phyloP scores from a whole-genome alignment of 2,888 invertebrate species.

The Heteropelma amictum region DNA sequence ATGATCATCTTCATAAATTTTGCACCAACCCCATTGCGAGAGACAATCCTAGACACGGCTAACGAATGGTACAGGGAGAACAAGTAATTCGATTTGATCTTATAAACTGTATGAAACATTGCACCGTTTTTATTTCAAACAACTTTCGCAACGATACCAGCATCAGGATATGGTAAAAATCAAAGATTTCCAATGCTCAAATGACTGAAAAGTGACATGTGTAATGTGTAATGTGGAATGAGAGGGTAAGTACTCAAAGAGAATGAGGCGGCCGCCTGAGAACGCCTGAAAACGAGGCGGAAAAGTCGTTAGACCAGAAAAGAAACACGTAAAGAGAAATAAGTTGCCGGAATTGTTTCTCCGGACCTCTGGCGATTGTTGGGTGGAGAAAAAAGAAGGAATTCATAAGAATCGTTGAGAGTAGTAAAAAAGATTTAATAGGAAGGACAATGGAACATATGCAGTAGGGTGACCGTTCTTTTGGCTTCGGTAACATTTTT shows the following conservation, averaged over 20 bases:
- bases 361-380: conserved; percentile 34
- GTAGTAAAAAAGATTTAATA: neutral
- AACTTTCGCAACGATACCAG: neutral
- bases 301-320: conserved; percentile 45
- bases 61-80: too few relatives aligned
- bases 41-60: too few relatives aligned
- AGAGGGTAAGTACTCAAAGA: neutral
- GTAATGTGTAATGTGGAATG: neutral
- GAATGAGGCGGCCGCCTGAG: neutral
- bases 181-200: neutral
- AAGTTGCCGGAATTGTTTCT: conserved; percentile 46
- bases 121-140: neutral
- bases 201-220: neutral
- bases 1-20: too few relatives aligned
- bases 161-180: neutral
- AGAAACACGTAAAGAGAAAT: conserved; percentile 24
- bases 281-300: conserved; percentile 32
- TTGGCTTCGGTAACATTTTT: too few relatives aligned
- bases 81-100: too few relatives aligned
- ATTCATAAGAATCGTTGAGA: neutral
- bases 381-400: conserved; percentile 2
- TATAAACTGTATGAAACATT: too few relatives aligned
- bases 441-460: neutral
- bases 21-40: too few relatives aligned
- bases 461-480: neutral